Percentiles rank a stretch among this genome's conserved stretches.
These are phyloP conservation scores for Vulpes ferrilata DNA, from an alignment of 2,113 vertebrate species.

Conservation along the genomic window DNA sequence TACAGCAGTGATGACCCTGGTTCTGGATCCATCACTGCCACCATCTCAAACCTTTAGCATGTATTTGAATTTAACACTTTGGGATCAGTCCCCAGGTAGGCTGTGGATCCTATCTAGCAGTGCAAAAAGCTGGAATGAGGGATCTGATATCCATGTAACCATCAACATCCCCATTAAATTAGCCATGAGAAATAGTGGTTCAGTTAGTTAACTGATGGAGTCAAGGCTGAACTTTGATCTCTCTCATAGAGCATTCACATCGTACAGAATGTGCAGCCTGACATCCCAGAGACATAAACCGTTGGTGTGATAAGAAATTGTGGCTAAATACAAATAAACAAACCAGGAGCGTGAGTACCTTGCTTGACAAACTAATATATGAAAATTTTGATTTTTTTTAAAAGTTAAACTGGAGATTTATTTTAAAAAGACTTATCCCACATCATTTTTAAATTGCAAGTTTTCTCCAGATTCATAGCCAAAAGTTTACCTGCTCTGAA, in stretches of 20 bases:
- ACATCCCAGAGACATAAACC: neutral
- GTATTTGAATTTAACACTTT: neutral
- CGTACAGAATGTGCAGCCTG: neutral
- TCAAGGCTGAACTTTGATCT: neutral
- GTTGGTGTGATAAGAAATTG: constrained; percentile 21
- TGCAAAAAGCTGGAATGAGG: neutral
- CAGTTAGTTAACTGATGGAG: neutral
- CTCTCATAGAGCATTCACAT: neutral
- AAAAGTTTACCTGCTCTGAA: constrained; percentile 1
- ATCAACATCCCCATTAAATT: neutral
- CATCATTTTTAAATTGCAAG: neutral
- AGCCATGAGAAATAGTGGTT: neutral
- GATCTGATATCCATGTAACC: neutral
- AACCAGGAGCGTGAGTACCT: neutral
- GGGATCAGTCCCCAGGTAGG: neutral
- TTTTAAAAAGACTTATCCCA: neutral
- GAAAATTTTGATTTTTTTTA: constrained; percentile 2
- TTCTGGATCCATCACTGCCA: neutral
- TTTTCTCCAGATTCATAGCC: neutral
- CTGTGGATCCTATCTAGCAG: neutral
- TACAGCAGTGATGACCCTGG: neutral
- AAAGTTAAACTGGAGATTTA: neutral
- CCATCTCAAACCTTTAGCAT: neutral
- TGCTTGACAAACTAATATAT: constrained; percentile 15
- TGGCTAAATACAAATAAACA: constrained; percentile 15